Base-by-base conservation (phyloP, 2,888 invertebrate genomes). In the Phlogophora meticulosa region DNA sequence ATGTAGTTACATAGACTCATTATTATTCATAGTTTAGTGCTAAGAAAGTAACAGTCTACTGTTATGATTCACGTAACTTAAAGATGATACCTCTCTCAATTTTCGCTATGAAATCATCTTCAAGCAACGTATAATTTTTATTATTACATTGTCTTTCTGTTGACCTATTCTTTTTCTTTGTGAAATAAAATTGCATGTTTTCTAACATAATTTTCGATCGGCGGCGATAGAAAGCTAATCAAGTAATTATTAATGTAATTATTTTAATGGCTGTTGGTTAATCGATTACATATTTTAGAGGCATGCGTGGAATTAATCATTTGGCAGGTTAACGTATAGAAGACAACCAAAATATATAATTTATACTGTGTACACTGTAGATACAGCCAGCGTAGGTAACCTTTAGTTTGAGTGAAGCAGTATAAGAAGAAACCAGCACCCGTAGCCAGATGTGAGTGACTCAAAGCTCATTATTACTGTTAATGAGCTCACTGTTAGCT, bases 11-110 rank as follows among this genome's bases (percentile, higher is more conserved):
- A 68, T 40, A 53, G 40, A 34, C 55, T 65, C 53, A 65, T 77
- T 81, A 74, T 69, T 82, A 82, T 80, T 65, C 78, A 75, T 76
- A 78, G 69, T 79, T 76, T 62, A 58, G 67, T 70, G 72, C 56
- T 70, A 77, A 70, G 80, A 81, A 82, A 83, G 79, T 82, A 82
- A 84, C 79, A 74, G 64, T 63, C 57, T 56, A 28, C 58, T 68
- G 74, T 72, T 74, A 68, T 57, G 56, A 58, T 67, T 84, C 82
- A 78, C 74, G 82, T 79, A 83, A 84, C 60, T 57, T 49, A 78
- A 73, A 72, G 76, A 78, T 70, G 76, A 60, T 56, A 66, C 59
- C 49, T 61, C 62, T 66, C 71, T 64, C 49, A 66, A 74, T 73
- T 77, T 63, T 59, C 43, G 69, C 62, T 32, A 76, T 67, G 72